Conservation (phyloP, 2,888 invertebrate species). For the Blomia tropicalis region DNA sequence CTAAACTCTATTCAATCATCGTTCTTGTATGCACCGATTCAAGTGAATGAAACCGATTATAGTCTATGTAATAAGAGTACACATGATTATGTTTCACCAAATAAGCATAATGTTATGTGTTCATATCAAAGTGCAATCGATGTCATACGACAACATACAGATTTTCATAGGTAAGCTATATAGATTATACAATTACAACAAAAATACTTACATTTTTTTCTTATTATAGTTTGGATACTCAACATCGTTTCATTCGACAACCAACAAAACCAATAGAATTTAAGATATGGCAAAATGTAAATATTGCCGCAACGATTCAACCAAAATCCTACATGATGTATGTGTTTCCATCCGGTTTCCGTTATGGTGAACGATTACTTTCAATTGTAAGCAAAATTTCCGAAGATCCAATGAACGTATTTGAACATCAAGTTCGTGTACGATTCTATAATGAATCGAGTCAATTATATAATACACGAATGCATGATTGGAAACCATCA, state of each 20-base stretch:
- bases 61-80: constrained; percentile 23
- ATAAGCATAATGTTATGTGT: constrained; percentile 35
- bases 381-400: background rate
- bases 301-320: background rate
- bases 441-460: background rate
- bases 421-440: background rate
- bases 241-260: background rate
- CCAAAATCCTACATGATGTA: background rate
- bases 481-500: background rate
- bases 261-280: background rate
- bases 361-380: background rate
- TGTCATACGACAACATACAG: constrained; percentile 30
- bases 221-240: background rate
- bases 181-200: background rate
- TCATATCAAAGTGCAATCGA: constrained; percentile 33
- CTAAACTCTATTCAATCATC: constrained; percentile 16
- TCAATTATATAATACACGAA: background rate
- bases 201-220: background rate
- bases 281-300: background rate
- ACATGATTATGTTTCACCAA: constrained; percentile 34
- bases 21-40: constrained; percentile 17
- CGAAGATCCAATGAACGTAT: background rate
- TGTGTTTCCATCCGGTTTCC: background rate
- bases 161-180: constrained; percentile 26
- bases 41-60: constrained; percentile 6